Evolutionary conservation across 2,888 invertebrate genomes (phyloP), one percentile per base, ranked within the genome.

Genomic region (Venusia cambrica): DNA sequence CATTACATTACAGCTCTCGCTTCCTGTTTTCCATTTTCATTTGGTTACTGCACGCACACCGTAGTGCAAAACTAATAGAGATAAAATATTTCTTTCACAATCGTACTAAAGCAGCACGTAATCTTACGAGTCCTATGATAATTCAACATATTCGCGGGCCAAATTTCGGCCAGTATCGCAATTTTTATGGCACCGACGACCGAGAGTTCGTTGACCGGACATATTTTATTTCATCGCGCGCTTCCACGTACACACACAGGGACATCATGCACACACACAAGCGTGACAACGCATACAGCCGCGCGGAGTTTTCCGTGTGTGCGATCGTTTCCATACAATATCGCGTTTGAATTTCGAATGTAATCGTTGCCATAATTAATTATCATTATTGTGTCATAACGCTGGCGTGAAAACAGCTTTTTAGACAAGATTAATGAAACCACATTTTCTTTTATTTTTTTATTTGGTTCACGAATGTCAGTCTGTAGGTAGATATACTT

Each of bases 141-240:
- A n/a, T n/a, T n/a, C n/a, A n/a, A n/a, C n/a, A n/a, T n/a, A n/a
- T 68, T 77, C 69, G 72, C 65, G 69, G 71, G 60, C 73, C 73
- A 67, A 83, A 80, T 80, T 87, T 87, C 74, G 85, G 83, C 67
- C 70, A 74, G 74, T 81, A 81, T 85, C 77, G 87, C 87, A 65
- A 87, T 85, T 87, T 87, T 87, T 85, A 85, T 83, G 77, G 83
- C 80, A 80, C 83, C 78, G 78, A n/a, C n/a, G n/a, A 74, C 76
- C 80, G 73, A 69, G 75, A 62, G 87, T 71, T 87, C 87, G 68
- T 77, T 83, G 87, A 83, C 85, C 87, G 85, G 80, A 84, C 87
- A 85, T 85, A 85, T 85, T 87, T 87, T 87, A 87, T 87, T 87
- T 85, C 81, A 87, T 84, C 87, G 85, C 84, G 83, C 84, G 77